Evolutionary conservation across 2,888 invertebrate species (phyloP).

Genomic region (Andrena chrysosceles): DNA sequence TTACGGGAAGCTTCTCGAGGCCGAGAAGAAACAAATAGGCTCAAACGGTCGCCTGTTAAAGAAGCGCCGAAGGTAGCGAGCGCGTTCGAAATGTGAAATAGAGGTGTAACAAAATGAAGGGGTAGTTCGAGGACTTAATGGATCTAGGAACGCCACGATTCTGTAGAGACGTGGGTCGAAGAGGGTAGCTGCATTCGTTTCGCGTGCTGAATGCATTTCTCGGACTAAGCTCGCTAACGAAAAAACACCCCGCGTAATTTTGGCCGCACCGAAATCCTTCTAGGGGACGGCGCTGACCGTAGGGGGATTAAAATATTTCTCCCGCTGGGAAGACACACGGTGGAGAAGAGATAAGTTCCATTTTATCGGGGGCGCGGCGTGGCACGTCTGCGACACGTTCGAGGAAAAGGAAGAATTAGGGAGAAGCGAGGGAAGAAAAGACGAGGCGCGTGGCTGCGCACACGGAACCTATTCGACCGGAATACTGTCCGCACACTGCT

Average conservation of each 20-base stretch:
- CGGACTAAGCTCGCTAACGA: background rate
- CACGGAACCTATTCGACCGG: conserved; percentile 55
- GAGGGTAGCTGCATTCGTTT: background rate
- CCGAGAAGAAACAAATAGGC: conserved; percentile 19
- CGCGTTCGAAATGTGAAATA: conserved; percentile 13
- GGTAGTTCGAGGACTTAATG: conserved; percentile 13
- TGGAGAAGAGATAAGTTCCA: conserved; percentile 71
- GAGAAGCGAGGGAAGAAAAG: conserved; percentile 24
- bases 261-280: background rate
- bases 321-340: conserved; percentile 16
- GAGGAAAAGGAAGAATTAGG: conserved; percentile 54
- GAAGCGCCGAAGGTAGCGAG: conserved; percentile 22
- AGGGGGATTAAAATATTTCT: conserved; percentile 39
- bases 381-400: conserved; percentile 72
- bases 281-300: background rate
- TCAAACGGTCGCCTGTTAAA: conserved; percentile 11
- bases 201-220: background rate
- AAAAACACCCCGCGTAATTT: background rate
- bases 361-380: conserved; percentile 52
- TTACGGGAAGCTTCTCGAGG: background rate
- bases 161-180: background rate
- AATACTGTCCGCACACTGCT: conserved; percentile 34
- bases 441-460: conserved; percentile 32
- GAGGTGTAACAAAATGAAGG: background rate
- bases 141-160: background rate